Conservation (phyloP, 2,113 vertebrate genomes). For the Neotragus pygmaeus region DNA sequence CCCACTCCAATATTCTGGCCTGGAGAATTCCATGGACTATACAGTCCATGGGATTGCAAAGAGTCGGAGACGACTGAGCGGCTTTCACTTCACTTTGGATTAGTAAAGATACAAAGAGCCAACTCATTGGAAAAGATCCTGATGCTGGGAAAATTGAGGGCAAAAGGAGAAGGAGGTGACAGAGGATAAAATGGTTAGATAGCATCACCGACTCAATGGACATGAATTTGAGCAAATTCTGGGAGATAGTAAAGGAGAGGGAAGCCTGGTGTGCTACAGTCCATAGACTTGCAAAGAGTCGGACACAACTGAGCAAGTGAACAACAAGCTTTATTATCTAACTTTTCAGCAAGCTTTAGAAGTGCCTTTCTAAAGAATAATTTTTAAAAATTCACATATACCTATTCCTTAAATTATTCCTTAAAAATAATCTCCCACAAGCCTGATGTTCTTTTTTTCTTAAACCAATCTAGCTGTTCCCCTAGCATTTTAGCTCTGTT, state of each 20-base stretch:
- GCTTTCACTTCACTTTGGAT: neutral
- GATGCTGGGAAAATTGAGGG: neutral
- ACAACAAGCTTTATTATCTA: neutral
- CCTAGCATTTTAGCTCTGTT: neutral
- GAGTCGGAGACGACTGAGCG: rapidly evolving
- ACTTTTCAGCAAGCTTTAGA: neutral
- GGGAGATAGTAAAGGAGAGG: neutral
- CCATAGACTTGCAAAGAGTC: neutral
- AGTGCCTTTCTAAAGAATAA: neutral
- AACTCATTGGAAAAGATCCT: neutral
- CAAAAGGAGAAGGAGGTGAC: neutral
- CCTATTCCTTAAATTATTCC: neutral
- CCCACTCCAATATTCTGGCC: neutral
- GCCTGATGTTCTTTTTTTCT: neutral
- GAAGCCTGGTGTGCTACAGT: neutral
- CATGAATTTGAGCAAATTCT: neutral
- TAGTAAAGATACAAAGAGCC: neutral
- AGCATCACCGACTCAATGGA: neutral
- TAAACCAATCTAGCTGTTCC: neutral
- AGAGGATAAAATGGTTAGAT: neutral
- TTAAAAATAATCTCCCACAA: constrained; percentile 3
- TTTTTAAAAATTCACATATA: neutral
- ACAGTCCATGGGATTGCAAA: neutral
- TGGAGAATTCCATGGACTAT: neutral
- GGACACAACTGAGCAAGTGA: neutral